These are phyloP conservation scores for Drosophila borealis DNA, from an alignment of 2,888 invertebrate species.

Conservation along the genomic window DNA sequence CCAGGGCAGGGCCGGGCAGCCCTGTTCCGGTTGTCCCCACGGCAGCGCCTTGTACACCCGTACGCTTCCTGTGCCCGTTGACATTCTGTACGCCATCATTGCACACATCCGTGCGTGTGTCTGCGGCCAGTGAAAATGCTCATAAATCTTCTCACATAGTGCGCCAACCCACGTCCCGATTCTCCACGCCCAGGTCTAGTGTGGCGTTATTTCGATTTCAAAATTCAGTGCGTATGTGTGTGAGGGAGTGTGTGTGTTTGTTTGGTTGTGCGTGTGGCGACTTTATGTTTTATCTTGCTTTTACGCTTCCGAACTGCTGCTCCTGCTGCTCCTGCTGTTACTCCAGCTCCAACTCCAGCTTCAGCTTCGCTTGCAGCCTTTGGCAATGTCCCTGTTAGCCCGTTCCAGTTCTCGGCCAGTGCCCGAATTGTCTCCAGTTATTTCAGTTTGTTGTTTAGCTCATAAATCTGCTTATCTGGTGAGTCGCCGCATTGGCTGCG, in stretches of 20 bases:
- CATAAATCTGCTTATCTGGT: slow-evolving; percentile 77
- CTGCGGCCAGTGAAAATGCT: slow-evolving; percentile 60
- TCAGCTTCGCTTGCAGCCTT: slow-evolving; percentile 30
- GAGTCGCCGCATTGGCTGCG: slow-evolving; percentile 63
- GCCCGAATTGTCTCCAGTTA: slow-evolving; percentile 68
- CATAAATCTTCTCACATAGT: slow-evolving; percentile 66
- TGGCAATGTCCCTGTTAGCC: slow-evolving; percentile 31
- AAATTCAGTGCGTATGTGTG: slow-evolving; percentile 19
- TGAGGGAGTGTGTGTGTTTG: slow-evolving; percentile 15
- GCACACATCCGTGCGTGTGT: slow-evolving; percentile 43
- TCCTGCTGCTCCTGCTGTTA: slow-evolving; percentile 11
- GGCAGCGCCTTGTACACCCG: slow-evolving; percentile 60
- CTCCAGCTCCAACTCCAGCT: slow-evolving; percentile 17
- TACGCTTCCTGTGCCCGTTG: slow-evolving; percentile 54
- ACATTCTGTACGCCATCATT: slow-evolving; percentile 57
- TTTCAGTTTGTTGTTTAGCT: slow-evolving; percentile 79
- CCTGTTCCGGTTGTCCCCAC: slow-evolving; percentile 4
- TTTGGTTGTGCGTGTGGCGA: slow-evolving; percentile 50
- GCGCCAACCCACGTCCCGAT: slow-evolving; percentile 4
- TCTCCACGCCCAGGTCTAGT: slow-evolving; percentile 7
- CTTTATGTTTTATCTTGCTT: slow-evolving; percentile 76
- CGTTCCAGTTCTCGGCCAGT: slow-evolving; percentile 27
- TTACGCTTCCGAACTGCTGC: slow-evolving; percentile 72
- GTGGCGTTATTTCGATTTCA: slow-evolving; percentile 59
- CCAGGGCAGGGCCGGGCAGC: neutral